Evolutionary conservation across 2,113 vertebrate genomes (phyloP).

Genomic region (Cebus imitator): DNA sequence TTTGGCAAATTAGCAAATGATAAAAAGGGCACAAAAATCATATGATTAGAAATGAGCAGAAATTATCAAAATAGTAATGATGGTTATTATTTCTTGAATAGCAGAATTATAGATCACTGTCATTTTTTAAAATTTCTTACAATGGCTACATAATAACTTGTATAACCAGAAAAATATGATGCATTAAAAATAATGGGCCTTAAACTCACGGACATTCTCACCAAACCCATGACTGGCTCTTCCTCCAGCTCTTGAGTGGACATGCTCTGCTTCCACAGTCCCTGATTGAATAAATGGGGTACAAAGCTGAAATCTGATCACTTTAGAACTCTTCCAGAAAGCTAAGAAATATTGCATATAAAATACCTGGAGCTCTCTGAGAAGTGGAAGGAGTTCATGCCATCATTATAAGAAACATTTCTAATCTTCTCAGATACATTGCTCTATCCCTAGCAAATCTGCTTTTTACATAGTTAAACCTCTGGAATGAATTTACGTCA

Average conservation of each 20-base stretch:
- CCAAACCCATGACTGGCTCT: neutral
- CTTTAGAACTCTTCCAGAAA: neutral
- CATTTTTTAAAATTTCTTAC: neutral
- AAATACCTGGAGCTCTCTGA: neutral
- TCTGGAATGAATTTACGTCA: neutral
- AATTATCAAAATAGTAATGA: slow-evolving; percentile 21
- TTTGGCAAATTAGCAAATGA: neutral
- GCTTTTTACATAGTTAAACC: neutral
- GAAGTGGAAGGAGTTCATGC: neutral
- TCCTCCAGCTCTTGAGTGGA: neutral
- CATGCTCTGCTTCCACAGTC: neutral
- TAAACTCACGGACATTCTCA: neutral
- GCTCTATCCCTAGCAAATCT: neutral
- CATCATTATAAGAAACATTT: neutral
- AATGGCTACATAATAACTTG: neutral
- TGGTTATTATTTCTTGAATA: slow-evolving; percentile 17
- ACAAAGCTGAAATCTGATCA: neutral
- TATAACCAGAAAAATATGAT: neutral
- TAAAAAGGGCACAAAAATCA: neutral
- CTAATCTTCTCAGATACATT: neutral
- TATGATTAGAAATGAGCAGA: neutral
- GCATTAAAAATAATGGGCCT: neutral
- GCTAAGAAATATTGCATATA: accelerated
- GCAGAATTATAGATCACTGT: neutral
- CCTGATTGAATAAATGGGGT: neutral